Percentiles rank a stretch among this genome's conserved stretches.
Evolutionary conservation across 2,888 invertebrate species (phyloP).

Genomic region (Hylaea fasciaria): DNA sequence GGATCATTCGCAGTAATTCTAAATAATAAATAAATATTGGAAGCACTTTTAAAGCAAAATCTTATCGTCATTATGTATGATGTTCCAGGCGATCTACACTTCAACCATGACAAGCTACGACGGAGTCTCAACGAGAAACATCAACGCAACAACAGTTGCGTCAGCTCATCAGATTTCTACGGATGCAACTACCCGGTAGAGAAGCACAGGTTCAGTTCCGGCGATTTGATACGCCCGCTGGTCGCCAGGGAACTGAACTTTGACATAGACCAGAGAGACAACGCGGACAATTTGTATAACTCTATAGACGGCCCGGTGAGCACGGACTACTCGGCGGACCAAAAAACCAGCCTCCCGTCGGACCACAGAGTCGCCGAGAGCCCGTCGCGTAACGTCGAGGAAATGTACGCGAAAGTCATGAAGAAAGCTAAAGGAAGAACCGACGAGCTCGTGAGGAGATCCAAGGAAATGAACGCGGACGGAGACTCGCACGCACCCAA

Average conservation of each 20-base stretch:
- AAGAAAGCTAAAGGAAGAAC: conserved; percentile 86
- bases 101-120: conserved; percentile 77
- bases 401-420: conserved; percentile 95
- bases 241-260: conserved; percentile 78
- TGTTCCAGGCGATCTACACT: conserved; percentile 75
- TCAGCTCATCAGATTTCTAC: conserved; percentile 82
- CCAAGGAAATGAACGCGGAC: conserved; percentile 61
- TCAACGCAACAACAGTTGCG: conserved; percentile 82
- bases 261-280: conserved; percentile 70
- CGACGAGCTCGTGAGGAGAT: conserved; percentile 62
- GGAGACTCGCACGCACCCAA: conserved; percentile 56
- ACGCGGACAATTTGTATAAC: conserved; percentile 72
- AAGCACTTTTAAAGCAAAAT: background rate
- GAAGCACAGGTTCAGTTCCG: conserved; percentile 80
- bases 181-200: conserved; percentile 83
- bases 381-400: conserved; percentile 90
- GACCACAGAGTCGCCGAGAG: conserved; percentile 80
- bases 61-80: background rate
- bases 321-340: conserved; percentile 68
- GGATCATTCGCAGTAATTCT: no score
- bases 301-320: conserved; percentile 71
- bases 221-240: conserved; percentile 76
- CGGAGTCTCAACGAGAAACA: conserved; percentile 82
- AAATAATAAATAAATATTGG: no score
- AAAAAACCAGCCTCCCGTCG: conserved; percentile 61